Conservation (phyloP, 2,888 invertebrate genomes). For the Boloria euphrosyne region DNA sequence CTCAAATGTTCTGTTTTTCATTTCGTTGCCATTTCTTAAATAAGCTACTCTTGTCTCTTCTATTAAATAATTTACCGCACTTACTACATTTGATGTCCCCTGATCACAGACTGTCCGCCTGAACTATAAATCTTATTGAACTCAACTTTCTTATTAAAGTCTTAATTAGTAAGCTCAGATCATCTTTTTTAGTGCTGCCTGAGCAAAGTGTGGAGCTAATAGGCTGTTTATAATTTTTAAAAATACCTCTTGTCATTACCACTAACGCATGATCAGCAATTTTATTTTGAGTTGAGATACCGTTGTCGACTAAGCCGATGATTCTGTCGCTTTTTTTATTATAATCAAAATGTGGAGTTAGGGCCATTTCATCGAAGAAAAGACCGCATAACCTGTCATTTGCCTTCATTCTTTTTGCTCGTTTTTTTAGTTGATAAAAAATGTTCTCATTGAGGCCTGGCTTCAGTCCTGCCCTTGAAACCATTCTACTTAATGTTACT, state of each 20-base stretch:
- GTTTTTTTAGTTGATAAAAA: slow-evolving; percentile 32
- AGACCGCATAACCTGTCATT: slow-evolving; percentile 20
- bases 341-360: slow-evolving; percentile 30
- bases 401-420: slow-evolving; percentile 20
- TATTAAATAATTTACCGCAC: slow-evolving; percentile 31
- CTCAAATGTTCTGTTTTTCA: slow-evolving; percentile 11
- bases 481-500: slow-evolving; percentile 27
- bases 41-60: slow-evolving; percentile 27
- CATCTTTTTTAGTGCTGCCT: slow-evolving; percentile 28
- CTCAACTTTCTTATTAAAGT: slow-evolving; percentile 28
- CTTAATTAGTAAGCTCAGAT: slow-evolving; percentile 22
- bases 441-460: slow-evolving; percentile 39
- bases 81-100: slow-evolving; percentile 31
- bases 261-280: slow-evolving; percentile 38
- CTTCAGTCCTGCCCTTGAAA: slow-evolving; percentile 21
- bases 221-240: slow-evolving; percentile 35
- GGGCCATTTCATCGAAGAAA: slow-evolving; percentile 22
- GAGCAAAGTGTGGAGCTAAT: slow-evolving; percentile 32
- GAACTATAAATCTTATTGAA: slow-evolving; percentile 26
- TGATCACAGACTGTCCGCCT: slow-evolving; percentile 40
- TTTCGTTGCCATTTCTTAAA: slow-evolving; percentile 8
- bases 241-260: slow-evolving; percentile 36
- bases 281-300: slow-evolving; percentile 13
- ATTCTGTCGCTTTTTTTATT: slow-evolving; percentile 29
- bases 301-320: slow-evolving; percentile 27